Evolutionary conservation across 2,113 vertebrate genomes (phyloP).

Genomic region (Anarhynchus alexandrinus): DNA sequence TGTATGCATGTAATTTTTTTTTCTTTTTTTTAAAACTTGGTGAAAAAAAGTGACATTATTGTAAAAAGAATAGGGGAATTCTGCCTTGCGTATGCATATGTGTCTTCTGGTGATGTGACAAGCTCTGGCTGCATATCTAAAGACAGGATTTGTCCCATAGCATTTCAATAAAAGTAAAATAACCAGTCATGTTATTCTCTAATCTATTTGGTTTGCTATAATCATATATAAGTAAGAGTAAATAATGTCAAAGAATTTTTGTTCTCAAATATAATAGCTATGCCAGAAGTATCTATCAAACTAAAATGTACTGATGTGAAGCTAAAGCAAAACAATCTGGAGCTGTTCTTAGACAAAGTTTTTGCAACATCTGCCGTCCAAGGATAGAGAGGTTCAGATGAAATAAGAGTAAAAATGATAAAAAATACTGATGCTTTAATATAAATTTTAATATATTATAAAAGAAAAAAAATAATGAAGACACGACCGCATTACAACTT

Average conservation of each 20-base stretch:
- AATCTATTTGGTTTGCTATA: background rate
- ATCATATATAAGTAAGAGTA: background rate
- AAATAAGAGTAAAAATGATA: background rate
- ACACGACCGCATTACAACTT: background rate
- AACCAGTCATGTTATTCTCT: background rate
- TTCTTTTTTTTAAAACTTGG: background rate
- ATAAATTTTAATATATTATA: background rate
- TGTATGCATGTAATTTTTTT: background rate
- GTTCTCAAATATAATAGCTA: background rate
- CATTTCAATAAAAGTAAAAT: background rate
- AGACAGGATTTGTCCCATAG: background rate
- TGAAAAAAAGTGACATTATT: background rate
- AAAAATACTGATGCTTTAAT: background rate
- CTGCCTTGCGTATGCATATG: background rate
- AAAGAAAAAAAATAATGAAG: background rate
- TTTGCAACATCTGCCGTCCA: background rate
- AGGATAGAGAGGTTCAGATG: background rate
- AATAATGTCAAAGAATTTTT: background rate
- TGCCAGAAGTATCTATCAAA: background rate
- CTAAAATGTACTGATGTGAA: background rate
- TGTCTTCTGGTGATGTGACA: background rate
- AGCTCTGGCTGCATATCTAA: background rate
- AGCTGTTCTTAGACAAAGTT: background rate
- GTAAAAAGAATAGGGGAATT: background rate
- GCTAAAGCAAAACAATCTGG: background rate